These are phyloP conservation scores for Sarcophilus harrisii DNA, from an alignment of 2,797 vertebrate genomes.

Conservation along the genomic window DNA sequence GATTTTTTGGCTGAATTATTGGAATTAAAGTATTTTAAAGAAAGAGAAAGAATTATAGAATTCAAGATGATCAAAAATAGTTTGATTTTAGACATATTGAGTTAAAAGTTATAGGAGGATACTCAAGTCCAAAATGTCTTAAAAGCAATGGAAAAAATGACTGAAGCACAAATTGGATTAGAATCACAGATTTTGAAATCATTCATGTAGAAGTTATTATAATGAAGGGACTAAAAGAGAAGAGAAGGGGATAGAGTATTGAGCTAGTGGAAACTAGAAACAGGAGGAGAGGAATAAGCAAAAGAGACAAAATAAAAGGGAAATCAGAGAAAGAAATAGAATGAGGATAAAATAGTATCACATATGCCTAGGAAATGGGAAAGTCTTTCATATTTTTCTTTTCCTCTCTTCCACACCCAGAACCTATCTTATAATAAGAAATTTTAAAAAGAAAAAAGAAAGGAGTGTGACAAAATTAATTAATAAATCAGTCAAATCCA, in stretches of 20 bases:
- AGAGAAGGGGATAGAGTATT: neutral
- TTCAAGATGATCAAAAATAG: neutral
- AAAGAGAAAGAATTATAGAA: neutral
- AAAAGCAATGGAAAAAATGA: neutral
- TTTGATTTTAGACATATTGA: neutral
- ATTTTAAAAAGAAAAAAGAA: neutral
- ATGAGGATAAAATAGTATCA: neutral
- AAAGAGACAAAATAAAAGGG: neutral
- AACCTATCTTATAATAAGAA: neutral
- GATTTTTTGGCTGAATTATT: neutral
- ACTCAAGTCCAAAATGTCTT: neutral
- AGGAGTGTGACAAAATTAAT: neutral
- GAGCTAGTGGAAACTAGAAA: neutral
- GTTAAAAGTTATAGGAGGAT: neutral
- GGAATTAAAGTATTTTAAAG: neutral
- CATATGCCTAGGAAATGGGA: neutral
- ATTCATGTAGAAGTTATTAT: neutral
- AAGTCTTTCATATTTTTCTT: neutral
- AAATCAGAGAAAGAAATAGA: neutral
- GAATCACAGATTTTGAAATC: neutral
- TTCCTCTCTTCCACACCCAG: neutral
- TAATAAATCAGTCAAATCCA: neutral
- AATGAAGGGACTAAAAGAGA: neutral
- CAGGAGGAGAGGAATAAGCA: neutral
- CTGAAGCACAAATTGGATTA: neutral